Evolutionary conservation across 2,113 vertebrate species (phyloP).

Genomic region (Nicator chloris): DNA sequence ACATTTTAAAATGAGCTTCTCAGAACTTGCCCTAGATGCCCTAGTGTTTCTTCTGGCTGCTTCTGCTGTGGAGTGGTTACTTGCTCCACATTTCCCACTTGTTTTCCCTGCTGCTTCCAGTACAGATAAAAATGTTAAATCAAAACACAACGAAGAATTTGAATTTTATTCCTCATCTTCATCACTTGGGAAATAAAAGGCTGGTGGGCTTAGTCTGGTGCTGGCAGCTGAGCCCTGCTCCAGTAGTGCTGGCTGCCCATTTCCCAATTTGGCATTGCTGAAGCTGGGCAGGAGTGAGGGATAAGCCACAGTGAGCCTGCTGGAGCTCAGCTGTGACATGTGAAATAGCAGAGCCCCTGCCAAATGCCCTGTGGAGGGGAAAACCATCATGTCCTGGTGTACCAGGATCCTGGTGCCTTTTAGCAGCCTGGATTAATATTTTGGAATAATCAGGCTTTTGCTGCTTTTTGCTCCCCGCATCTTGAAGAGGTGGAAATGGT

Average conservation of each 20-base stretch:
- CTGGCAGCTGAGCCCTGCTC: neutral
- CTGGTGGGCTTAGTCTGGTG: neutral
- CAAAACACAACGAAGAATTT: neutral
- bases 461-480: neutral
- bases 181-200: neutral
- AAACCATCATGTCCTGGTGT: neutral
- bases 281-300: neutral
- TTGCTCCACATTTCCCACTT: neutral
- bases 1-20: conserved; percentile 12
- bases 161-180: neutral
- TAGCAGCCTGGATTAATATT: neutral
- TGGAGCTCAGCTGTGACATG: neutral
- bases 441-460: neutral
- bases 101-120: neutral
- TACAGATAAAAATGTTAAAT: neutral
- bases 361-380: neutral
- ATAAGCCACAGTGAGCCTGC: neutral
- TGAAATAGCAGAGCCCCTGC: neutral
- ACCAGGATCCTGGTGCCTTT: neutral
- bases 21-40: neutral
- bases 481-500: neutral
- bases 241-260: accelerated
- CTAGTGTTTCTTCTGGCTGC: neutral
- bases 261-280: neutral
- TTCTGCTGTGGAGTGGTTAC: neutral